Evolutionary conservation across 2,888 invertebrate species (phyloP).

Genomic region (Thelaira solivaga): DNA sequence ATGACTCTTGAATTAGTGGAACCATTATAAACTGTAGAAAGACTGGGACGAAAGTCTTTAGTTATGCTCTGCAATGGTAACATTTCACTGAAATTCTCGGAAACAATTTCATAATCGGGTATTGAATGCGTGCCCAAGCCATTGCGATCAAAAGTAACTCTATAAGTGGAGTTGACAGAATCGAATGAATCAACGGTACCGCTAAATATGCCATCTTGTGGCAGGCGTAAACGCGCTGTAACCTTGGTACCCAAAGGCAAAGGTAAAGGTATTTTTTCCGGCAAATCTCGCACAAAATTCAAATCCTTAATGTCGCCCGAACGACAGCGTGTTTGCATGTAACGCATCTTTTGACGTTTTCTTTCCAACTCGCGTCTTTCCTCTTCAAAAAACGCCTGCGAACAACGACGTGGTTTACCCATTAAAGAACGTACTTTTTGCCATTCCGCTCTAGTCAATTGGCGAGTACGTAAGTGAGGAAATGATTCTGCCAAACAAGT

Average conservation of each 20-base stretch:
- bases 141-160: constrained; percentile 94
- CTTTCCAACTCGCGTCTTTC: constrained; percentile 93
- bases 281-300: constrained; percentile 89
- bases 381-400: constrained; percentile 96
- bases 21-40: constrained; percentile 72
- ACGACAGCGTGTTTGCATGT: constrained; percentile 91
- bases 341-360: constrained; percentile 93
- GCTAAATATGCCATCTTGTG: constrained; percentile 96
- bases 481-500: constrained; percentile 93
- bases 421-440: constrained; percentile 95
- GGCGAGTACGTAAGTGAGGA: constrained; percentile 91
- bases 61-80: constrained; percentile 90
- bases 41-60: constrained; percentile 86
- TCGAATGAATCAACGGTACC: constrained; percentile 97
- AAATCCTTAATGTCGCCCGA: constrained; percentile 84
- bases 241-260: constrained; percentile 94
- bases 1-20: constrained; percentile 75
- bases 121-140: constrained; percentile 97
- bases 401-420: constrained; percentile 97
- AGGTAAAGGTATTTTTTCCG: constrained; percentile 95
- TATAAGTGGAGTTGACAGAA: constrained; percentile 94
- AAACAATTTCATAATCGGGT: constrained; percentile 96
- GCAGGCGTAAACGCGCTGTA: constrained; percentile 91
- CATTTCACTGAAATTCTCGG: constrained; percentile 94
- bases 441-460: constrained; percentile 94